A percentile compares a stretch with the other conserved stretches of the same genome.
These are phyloP conservation scores for Rallus limicola DNA, from an alignment of 2,113 vertebrate genomes.

Conservation along the genomic window DNA sequence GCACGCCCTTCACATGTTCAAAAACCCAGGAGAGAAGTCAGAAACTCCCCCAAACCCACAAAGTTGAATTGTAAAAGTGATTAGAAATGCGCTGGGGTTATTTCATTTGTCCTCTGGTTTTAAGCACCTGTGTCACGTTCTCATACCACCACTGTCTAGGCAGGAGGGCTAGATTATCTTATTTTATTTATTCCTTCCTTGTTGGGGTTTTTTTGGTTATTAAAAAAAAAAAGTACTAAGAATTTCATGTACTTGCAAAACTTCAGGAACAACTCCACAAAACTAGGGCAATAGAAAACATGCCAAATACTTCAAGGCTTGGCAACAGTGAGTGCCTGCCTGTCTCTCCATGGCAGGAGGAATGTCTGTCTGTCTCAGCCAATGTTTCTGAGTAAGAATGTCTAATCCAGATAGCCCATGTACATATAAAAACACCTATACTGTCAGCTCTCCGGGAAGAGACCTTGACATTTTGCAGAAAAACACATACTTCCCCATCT, in stretches of 20 bases:
- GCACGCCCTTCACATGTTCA: background rate
- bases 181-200: background rate
- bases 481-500: background rate
- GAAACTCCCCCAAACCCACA: background rate
- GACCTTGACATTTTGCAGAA: slow-evolving; percentile 46
- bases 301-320: slow-evolving; percentile 55
- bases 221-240: background rate
- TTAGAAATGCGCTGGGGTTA: background rate
- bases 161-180: background rate
- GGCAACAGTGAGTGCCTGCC: slow-evolving; percentile 38
- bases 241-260: slow-evolving; percentile 19
- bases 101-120: background rate
- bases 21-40: background rate
- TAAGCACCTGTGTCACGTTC: background rate
- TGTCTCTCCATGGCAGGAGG: slow-evolving; percentile 26
- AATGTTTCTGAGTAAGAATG: slow-evolving; percentile 38
- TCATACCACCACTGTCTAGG: background rate
- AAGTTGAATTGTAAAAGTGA: background rate
- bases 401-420: slow-evolving; percentile 37
- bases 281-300: slow-evolving; percentile 57
- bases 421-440: slow-evolving; percentile 41
- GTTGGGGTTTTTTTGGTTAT: background rate
- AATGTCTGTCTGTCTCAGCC: slow-evolving; percentile 40
- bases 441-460: slow-evolving; percentile 47
- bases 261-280: slow-evolving; percentile 56